Base-by-base conservation (phyloP, 2,113 vertebrate genomes). In the Myrmecobius fasciatus region DNA sequence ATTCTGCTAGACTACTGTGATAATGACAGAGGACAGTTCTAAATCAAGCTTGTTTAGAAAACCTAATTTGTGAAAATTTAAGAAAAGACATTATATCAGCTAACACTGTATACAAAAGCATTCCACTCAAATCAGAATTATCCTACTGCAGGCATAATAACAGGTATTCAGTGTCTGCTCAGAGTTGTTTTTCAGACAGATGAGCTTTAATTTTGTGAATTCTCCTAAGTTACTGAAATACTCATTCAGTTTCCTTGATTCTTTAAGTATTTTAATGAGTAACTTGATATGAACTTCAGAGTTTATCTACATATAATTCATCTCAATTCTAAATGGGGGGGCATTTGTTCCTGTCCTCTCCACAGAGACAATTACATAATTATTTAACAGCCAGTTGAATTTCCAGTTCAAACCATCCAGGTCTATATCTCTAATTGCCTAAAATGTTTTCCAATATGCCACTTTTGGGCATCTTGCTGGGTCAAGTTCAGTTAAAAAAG, bases 11-110 rank as follows among this genome's bases (percentile, higher is more conserved):
- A 31, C 67, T 89, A 89, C 89, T 94, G 28, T 96, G 95, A 95
- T 97, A 98, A 97, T 97, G 93, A 96, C 89, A 96, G 94, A 96
- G 96, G 92, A 94, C 93, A 94, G 97, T 92, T 92, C 67, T 92
- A 97, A 90, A 97, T 98, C 96, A 98, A 88, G 25, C 36, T 95
- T 96, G 97, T 97, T 97, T 97, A 94, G 96, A 97, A 51, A 97
- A 51, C 49, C 93, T 97, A 98, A 97, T 97, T 97, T 98, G 95
- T 97, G 97, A 97, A 97, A 96, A 93, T 96, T 96, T 96, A 96
- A 11, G 2, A 96, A 97, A 94, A 93, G 88, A 93, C 89, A 92
- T 94, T 96, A 88, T 96, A 94, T 97, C 43, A 8, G 52, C 93
- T 95, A 90, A 90, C 90, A 53, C 54, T 93, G 22, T 94, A 96